Conservation (phyloP, 2,888 invertebrate genomes). For the Heteropelma amictum region DNA sequence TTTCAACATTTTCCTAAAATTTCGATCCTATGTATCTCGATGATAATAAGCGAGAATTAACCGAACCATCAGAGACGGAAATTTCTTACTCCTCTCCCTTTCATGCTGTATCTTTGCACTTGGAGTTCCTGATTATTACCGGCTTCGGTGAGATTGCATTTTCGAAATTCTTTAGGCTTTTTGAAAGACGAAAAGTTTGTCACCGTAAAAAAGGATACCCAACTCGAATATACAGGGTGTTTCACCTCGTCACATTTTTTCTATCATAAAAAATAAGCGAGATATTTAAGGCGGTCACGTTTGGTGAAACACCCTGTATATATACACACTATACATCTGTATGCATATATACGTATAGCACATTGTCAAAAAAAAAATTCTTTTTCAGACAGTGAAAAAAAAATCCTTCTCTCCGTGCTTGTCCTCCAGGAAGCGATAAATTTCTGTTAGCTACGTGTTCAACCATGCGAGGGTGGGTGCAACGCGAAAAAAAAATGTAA, state of each 20-base stretch:
- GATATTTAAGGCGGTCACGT: too few species aligned
- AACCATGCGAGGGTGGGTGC: slow-evolving; percentile 29
- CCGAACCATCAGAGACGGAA: too few species aligned
- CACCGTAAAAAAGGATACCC: slow-evolving; percentile 26
- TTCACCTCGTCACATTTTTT: too few species aligned
- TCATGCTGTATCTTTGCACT: slow-evolving; percentile 11
- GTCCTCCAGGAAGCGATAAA: slow-evolving; percentile 59
- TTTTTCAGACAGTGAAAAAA: slow-evolving; percentile 27
- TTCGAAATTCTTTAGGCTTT: slow-evolving; percentile 13
- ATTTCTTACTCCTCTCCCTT: slow-evolving; percentile 10
- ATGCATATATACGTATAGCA: neutral
- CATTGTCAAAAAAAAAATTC: slow-evolving; percentile 46
- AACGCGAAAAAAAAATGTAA: slow-evolving; percentile 53
- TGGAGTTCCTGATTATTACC: slow-evolving; percentile 41
- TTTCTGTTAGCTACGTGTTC: slow-evolving; percentile 44
- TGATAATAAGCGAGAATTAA: too few species aligned
- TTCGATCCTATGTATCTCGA: too few species aligned
- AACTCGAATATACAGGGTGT: too few species aligned
- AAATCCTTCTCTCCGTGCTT: slow-evolving; percentile 26
- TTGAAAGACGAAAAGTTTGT: neutral
- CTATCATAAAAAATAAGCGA: too few species aligned
- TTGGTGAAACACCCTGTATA: too few species aligned
- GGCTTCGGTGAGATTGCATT: slow-evolving; percentile 13
- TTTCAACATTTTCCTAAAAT: too few species aligned
- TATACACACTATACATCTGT: too few species aligned